phyloP scores from a whole-genome alignment of 2,888 invertebrate species.

The Noctuana brunneofusca region DNA sequence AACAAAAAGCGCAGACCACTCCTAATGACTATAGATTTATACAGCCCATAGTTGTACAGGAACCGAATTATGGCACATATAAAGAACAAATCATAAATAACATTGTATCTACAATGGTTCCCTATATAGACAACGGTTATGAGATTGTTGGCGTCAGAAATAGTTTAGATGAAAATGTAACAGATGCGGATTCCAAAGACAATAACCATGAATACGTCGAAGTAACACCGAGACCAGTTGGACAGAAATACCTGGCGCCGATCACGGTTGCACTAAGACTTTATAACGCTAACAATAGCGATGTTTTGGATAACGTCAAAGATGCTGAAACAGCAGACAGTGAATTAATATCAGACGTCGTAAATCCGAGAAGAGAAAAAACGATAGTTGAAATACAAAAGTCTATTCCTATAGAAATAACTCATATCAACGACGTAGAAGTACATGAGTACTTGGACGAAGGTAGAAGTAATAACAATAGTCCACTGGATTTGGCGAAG shows the following conservation, averaged over 20 bases:
- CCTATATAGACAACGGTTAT: constrained; percentile 71
- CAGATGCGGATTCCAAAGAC: constrained; percentile 42
- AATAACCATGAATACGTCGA: constrained; percentile 55
- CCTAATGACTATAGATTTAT: constrained; percentile 63
- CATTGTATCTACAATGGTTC: constrained; percentile 72
- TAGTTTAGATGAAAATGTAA: constrained; percentile 51
- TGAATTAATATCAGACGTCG: constrained; percentile 64
- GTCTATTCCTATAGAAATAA: constrained; percentile 82
- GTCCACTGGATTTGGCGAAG: constrained; percentile 54
- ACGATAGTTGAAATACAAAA: constrained; percentile 86
- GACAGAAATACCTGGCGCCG: constrained; percentile 82
- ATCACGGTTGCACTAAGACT: constrained; percentile 83
- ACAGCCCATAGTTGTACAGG: constrained; percentile 77
- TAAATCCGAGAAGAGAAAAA: constrained; percentile 67
- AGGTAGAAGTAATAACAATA: constrained; percentile 62
- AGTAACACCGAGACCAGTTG: constrained; percentile 82
- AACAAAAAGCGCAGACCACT: constrained; percentile 46
- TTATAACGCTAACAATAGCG: constrained; percentile 71
- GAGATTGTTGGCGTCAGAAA: constrained; percentile 70
- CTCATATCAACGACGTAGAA: constrained; percentile 75
- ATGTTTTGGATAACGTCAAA: constrained; percentile 63
- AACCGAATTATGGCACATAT: constrained; percentile 52
- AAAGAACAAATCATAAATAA: constrained; percentile 68
- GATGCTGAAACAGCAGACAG: constrained; percentile 70
- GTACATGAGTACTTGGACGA: constrained; percentile 72